Base-by-base conservation (phyloP, 37 sponge, comb jelly and placozoan genomes). In the Petrosia ficiformis region DNA sequence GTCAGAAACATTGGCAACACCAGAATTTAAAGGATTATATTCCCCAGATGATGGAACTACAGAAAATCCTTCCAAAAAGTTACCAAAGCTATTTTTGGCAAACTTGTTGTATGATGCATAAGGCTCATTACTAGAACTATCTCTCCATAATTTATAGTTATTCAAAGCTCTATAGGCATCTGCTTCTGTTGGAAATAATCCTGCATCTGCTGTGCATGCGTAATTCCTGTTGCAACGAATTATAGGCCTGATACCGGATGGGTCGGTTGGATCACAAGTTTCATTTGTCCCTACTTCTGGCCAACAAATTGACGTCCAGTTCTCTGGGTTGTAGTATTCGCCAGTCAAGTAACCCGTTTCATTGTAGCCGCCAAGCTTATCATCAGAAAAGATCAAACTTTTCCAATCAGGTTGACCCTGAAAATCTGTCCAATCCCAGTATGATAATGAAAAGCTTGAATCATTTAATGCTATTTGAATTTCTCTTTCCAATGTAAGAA, bases 401-500 rank as follows among this genome's bases (percentile, higher is more conserved):
- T 3, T 42, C 4, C 39, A 39, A 5, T n/a, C 24, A 4, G n/a
- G n/a, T n/a, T n/a, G n/a, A n/a, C n/a, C n/a, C n/a, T n/a, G n/a
- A n/a, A n/a, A n/a, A n/a, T 42, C 44, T 14, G 70, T 65, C 80
- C 80, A 80, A 24, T 70, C 38, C 80, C 80, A 80, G 72, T 80
- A 70, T 3, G 80, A 72, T 37, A 80, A 48, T 25, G 59, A 41
- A 57, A 80, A 80, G 4, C 34, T 37, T 39, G 34, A 57, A 8
- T 71, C 59, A 1, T 54, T 57, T 57, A 58, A 19, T 32, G 71
- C 59, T 71, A 64, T 69, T 14, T 70, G 71, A 2, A 80, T 32
- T 34, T 80, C 80, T 37, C 72, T 80, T 36, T 80, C 80, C 2
- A 80, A 1, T 6, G 39, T 24, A 21, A 80, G 54, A 34, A 80